Conservation (phyloP, 2,888 invertebrate species). For the Choristoneura rosaceana region DNA sequence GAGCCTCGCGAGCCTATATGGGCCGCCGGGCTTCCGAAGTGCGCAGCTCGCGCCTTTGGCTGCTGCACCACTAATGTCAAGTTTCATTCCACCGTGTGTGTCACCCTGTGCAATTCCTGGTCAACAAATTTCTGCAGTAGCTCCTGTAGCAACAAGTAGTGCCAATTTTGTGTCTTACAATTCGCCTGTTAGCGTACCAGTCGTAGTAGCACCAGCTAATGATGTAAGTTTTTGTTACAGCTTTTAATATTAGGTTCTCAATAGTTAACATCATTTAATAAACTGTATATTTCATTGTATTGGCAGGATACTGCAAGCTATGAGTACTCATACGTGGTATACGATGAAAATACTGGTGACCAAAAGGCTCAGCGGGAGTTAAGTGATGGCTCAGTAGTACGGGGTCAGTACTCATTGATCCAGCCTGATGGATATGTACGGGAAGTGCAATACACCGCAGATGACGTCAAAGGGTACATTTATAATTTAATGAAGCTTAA, state of each 20-base stretch:
- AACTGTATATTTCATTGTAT: not conserved
- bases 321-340: conserved; percentile 82
- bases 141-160: conserved; percentile 54
- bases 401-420: conserved; percentile 81
- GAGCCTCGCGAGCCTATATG: conserved; percentile 59
- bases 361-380: conserved; percentile 81
- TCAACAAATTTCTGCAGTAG: conserved; percentile 53
- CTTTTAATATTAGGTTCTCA: not conserved
- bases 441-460: conserved; percentile 83
- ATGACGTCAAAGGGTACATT: conserved; percentile 78
- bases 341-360: conserved; percentile 84
- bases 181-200: conserved; percentile 59
- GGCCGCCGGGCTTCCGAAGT: conserved; percentile 56
- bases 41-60: conserved; percentile 62
- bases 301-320: conserved; percentile 64
- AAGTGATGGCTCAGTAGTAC: conserved; percentile 82
- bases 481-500: conserved; percentile 26
- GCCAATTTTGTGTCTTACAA: conserved; percentile 65
- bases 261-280: not conserved
- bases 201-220: conserved; percentile 58
- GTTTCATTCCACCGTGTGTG: conserved; percentile 63
- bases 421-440: conserved; percentile 84
- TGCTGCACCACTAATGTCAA: conserved; percentile 54
- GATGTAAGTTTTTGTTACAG: conserved; percentile 59
- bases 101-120: conserved; percentile 68